phyloP scores from a whole-genome alignment of 2,797 vertebrate genomes.

The Anas bernieri region DNA sequence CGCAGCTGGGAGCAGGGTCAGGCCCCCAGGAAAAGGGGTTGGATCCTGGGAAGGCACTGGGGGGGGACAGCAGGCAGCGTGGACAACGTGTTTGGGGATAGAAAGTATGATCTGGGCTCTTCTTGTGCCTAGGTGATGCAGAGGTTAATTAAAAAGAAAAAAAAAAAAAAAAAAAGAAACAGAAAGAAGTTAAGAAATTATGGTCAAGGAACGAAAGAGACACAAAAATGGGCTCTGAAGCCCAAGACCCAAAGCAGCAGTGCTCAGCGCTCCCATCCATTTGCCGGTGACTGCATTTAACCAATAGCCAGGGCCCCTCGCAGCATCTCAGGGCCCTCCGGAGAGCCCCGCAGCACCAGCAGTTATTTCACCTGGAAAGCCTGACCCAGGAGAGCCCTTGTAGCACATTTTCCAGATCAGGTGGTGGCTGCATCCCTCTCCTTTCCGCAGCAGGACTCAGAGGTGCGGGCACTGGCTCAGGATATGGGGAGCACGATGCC shows the following conservation, averaged over 20 bases:
- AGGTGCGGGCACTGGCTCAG: rapidly evolving
- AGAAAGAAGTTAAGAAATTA: neutral
- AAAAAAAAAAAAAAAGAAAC: neutral
- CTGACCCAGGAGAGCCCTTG: neutral
- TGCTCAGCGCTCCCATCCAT: too few relatives aligned
- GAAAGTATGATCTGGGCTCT: rapidly evolving
- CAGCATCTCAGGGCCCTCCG: neutral
- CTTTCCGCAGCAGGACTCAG: neutral
- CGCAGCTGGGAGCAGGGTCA: rapidly evolving
- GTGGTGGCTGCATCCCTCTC: neutral
- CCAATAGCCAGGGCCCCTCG: neutral
- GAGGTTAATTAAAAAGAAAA: neutral
- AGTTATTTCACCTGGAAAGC: neutral
- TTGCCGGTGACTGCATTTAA: too few relatives aligned
- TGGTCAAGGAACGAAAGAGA: neutral
- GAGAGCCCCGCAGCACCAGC: rapidly evolving
- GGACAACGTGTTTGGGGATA: rapidly evolving
- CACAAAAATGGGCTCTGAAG: neutral
- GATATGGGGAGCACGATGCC: rapidly evolving
- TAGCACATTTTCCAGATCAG: neutral
- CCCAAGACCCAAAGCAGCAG: rapidly evolving
- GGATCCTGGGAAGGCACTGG: rapidly evolving
- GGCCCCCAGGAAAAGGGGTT: neutral
- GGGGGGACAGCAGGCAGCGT: rapidly evolving
- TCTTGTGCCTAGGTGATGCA: too few relatives aligned